Evolutionary conservation across 2,113 vertebrate genomes (phyloP), one percentile per base, ranked within the genome.

Genomic region (Dicentrarchus labrax): DNA sequence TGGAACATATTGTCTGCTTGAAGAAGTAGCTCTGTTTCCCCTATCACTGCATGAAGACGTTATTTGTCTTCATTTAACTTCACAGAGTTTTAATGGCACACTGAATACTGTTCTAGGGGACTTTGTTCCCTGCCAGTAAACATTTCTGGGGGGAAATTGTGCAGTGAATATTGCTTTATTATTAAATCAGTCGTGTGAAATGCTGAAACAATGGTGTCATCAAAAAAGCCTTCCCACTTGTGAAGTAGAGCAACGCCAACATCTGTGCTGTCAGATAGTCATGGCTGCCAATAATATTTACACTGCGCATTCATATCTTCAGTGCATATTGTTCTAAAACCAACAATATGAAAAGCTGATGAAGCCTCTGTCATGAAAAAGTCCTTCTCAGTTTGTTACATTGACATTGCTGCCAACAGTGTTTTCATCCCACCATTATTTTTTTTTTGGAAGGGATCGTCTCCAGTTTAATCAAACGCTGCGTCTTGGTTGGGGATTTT

Each of bases 281-380:
- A 89, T 56, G 86, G 83, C 86, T 93, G 89, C 80, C 91, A 92
- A 78, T 86, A 80, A 71, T 84, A 79, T 91, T 92, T 88, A 85
- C 75, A 41, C 72, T 6, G 15, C 19, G 17, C 75, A 89, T 87
- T 86, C 82, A 88, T 90, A 76, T 89, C 45, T 83, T 62, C 80
- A 53, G 22, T 13, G 70, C 21, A 5, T 84, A 83, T 91, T 92
- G 85, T 89, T 88, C 17, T 73, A 66, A 90, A 88, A 74, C 45
- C 87, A 85, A 88, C 76, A 89, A 83, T 83, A 75, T 80, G 77
- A 89, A 85, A 84, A 83, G 84, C 86, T 84, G 89, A 91, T 82
- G 78, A 87, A 85, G 86, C 86, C 57, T 72, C 88, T 60, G 87
- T 80, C 86, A 70, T 68, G 50, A 79, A 70, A 78, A 81, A 83